Conservation (phyloP, 2,888 invertebrate genomes). For the Tipula confusa region DNA sequence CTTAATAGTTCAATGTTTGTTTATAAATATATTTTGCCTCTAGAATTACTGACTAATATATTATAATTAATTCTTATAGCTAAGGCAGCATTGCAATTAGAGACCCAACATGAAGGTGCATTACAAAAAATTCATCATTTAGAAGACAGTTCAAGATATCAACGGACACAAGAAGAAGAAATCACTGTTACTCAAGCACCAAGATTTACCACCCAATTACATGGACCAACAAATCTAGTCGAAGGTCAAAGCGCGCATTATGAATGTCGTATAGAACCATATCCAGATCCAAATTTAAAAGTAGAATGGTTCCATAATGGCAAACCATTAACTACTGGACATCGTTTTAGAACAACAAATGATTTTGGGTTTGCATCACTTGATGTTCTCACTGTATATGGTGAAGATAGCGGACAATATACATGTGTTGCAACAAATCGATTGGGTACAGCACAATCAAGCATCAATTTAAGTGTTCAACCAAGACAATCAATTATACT, state of each 20-base stretch:
- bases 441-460: slow-evolving; percentile 76
- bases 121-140: slow-evolving; percentile 80
- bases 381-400: slow-evolving; percentile 89
- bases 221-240: slow-evolving; percentile 76
- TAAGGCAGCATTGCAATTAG: slow-evolving; percentile 80
- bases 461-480: slow-evolving; percentile 74
- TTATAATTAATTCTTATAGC: slow-evolving; percentile 52
- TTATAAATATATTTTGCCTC: slow-evolving; percentile 30
- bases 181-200: slow-evolving; percentile 77
- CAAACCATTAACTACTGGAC: slow-evolving; percentile 79
- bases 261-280: slow-evolving; percentile 89
- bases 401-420: slow-evolving; percentile 91
- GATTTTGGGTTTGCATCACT: slow-evolving; percentile 97
- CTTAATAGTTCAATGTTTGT: slow-evolving; percentile 78
- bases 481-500: slow-evolving; percentile 78
- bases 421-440: slow-evolving; percentile 83
- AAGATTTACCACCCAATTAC: slow-evolving; percentile 76
- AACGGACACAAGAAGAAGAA: slow-evolving; percentile 77
- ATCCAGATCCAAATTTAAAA: slow-evolving; percentile 81
- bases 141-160: slow-evolving; percentile 76
- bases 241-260: slow-evolving; percentile 90
- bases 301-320: slow-evolving; percentile 94
- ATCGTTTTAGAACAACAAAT: slow-evolving; percentile 87
- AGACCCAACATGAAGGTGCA: slow-evolving; percentile 84
- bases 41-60: background rate